Base-by-base conservation (phyloP, 2,113 vertebrate species). In the Myotis lucifugus region DNA sequence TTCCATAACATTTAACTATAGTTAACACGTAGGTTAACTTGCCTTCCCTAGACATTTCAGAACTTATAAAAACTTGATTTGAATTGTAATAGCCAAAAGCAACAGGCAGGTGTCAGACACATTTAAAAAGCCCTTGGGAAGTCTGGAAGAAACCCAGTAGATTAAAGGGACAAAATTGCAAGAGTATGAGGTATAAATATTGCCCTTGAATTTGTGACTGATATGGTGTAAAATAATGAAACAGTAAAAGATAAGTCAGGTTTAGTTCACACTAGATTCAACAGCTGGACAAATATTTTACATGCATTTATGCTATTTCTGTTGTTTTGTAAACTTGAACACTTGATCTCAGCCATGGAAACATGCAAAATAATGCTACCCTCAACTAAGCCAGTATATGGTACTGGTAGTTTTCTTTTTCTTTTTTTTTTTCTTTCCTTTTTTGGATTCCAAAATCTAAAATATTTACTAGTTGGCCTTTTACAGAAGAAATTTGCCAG, bases 71-170 rank as follows among this genome's bases (percentile, higher is more conserved):
- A 95, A 96, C 91, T 94, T 96, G 77, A 91, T 93, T 97, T 90
- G 92, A 97, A 88, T 64, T 4, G 10, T 78, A 88, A 34, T 72
- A 96, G 95, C 88, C 90, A 56, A 97, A 96, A 90, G 78, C 72
- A 85, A 76, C 52, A 91, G 82, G 81, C 93, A 96, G 70, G 91
- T 98, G 96, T 89, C 70, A 93, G 83, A 93, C 91, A 94, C 82
- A 91, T 97, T 97, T 96, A 88, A 94, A 94, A 96, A 85, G 66
- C 89, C 72, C 46, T 81, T 21, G 86, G 91, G 90, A 96, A 96
- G 84, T 79, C 61, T n/a, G 42, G 25, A 13, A 74, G 81, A 92
- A 61, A 56, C 5, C 32, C 56, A 74, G 64, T 54, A 67, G 76
- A 96, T 90, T 93, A 84, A 78, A 82, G 42, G 32, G 42, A 32